Evolutionary conservation across 2,888 invertebrate genomes (phyloP), one percentile per base, ranked within the genome.

Genomic region (Cyaniris semiargus): DNA sequence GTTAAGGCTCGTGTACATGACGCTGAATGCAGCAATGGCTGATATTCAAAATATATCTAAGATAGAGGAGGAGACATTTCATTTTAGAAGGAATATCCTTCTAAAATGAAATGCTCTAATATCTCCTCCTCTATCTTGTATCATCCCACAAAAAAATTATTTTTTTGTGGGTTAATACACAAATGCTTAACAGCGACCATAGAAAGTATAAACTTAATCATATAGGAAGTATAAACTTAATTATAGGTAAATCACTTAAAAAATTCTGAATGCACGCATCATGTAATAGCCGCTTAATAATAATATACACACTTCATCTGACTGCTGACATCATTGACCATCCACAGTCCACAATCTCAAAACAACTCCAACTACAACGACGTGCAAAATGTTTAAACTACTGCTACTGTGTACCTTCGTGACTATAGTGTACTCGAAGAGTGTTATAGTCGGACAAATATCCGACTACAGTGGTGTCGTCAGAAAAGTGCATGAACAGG

Each of bases 381-480:
- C 76, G 48, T 38, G 78, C 80, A 79, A 76, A 70, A 82, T 82
- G 82, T 80, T 81, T 8, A 79, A 79, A 78, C 21, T 78, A 75
- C 38, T 80, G 15, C 8, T 81, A 56, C n/a, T 82, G 23, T 81
- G 77, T 76, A 78, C 82, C 34, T 74, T 86, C 56, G 53, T 89
- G 48, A 80, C 82, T 56, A 31, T 85, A 3, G 89, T 85, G 0
- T 78, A 86, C 21, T 80, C 85, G 2, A 90, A 83, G 80, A 86
- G 85, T 21, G 89, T 93, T 0, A 84, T 89, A 0, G 90, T 93
- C 0, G 93, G 93, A 0, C 89, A 91, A 81, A 83, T 87, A 0
- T 84, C 82, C 44, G 90, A 89, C 18, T 85, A 87, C 31, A 82
- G 80, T 38, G 89, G 90, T 0, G 78, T 84, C 1, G 84, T 91